Conservation (phyloP, 2,113 vertebrate genomes). For the Ploceus nigricollis region DNA sequence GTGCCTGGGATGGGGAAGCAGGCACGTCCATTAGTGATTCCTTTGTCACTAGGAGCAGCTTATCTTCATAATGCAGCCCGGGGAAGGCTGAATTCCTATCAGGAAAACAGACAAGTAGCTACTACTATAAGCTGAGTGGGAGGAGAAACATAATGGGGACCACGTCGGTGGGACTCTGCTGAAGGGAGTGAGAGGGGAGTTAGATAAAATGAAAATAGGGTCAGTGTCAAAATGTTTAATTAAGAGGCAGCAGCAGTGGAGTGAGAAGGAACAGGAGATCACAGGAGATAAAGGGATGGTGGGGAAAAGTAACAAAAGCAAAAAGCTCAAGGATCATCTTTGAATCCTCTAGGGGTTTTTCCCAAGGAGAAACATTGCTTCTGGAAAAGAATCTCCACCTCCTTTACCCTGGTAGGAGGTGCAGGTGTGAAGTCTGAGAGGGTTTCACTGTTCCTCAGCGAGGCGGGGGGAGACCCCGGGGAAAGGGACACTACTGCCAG, state of each 20-base stretch:
- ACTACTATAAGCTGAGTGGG: not conserved
- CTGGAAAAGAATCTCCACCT: not conserved
- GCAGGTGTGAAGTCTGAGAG: not conserved
- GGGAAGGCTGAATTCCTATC: not conserved
- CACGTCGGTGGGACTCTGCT: not conserved
- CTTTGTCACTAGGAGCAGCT: slow-evolving; percentile 21
- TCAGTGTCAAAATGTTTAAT: not conserved
- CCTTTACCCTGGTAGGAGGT: not conserved
- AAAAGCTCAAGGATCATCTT: not conserved
- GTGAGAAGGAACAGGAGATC: not conserved
- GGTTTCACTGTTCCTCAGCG: not conserved
- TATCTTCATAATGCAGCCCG: slow-evolving; percentile 12
- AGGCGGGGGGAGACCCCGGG: too few species aligned
- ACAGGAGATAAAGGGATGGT: not conserved
- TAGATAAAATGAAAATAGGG: not conserved
- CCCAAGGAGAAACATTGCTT: not conserved
- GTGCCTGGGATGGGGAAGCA: not conserved
- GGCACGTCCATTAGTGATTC: slow-evolving; percentile 1
- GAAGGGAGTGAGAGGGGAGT: not conserved
- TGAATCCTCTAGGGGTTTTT: not conserved
- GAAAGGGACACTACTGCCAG: not conserved
- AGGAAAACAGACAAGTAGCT: not conserved
- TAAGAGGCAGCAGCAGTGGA: not conserved
- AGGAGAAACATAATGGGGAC: not conserved
- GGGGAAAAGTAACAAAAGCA: not conserved